Percentiles rank a stretch among this genome's conserved stretches.
phyloP scores from a whole-genome alignment of 2,113 vertebrate genomes.

The Oriolus oriolus region DNA sequence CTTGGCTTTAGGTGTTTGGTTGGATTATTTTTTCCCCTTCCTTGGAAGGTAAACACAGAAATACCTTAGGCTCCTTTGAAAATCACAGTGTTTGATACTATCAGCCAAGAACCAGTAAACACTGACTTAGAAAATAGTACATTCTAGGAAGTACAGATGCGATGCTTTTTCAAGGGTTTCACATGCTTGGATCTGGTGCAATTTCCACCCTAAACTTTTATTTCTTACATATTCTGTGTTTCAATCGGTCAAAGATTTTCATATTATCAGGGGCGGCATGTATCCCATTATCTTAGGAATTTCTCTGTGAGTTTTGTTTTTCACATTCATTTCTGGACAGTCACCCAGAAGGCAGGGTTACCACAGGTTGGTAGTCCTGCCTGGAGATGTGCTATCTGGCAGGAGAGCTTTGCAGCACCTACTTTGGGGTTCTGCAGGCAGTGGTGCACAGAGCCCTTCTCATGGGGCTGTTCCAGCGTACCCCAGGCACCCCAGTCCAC shows the following conservation, averaged over 20 bases:
- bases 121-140: neutral
- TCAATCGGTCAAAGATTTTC: neutral
- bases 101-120: neutral
- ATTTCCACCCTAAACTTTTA: neutral
- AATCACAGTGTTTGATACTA: neutral
- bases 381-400: neutral
- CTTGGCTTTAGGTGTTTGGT: neutral
- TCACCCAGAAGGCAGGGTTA: neutral
- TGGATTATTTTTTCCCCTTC: neutral
- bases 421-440: neutral
- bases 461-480: neutral
- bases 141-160: neutral
- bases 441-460: neutral
- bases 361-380: neutral
- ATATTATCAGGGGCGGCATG: too few relatives aligned
- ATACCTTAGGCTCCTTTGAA: neutral
- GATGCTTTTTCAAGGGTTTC: neutral
- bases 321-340: neutral
- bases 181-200: neutral
- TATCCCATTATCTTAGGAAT: neutral
- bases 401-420: neutral
- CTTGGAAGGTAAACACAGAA: neutral
- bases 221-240: neutral
- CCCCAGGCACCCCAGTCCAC: neutral
- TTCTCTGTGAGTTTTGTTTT: neutral